phyloP scores from a whole-genome alignment of 2,888 invertebrate genomes.

The Serrognathus titanus region DNA sequence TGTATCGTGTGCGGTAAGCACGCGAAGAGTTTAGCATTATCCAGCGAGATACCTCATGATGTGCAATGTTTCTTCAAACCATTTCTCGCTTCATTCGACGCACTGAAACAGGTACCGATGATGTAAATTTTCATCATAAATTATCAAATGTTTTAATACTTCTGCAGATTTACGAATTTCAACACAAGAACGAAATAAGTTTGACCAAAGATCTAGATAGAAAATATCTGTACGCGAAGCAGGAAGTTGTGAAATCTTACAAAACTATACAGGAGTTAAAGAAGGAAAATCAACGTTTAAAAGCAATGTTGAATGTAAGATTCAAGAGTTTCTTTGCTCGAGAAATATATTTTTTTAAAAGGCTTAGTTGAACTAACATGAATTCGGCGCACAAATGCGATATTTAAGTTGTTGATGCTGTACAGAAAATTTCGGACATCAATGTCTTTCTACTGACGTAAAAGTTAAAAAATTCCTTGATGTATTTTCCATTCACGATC shows the following conservation, averaged over 20 bases:
- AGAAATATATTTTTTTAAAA: no score
- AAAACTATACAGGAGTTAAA: conserved; percentile 31
- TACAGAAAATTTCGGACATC: no score
- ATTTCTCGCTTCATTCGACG: conserved; percentile 8
- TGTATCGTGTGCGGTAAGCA: conserved; percentile 38
- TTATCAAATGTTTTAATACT: not conserved
- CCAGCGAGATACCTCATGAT: conserved; percentile 34
- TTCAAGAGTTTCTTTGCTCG: no score
- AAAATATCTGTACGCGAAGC: conserved; percentile 39
- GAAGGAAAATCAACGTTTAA: conserved; percentile 31
- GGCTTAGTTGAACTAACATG: no score
- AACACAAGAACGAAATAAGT: conserved; percentile 32
- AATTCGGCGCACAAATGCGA: no score
- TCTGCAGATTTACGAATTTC: conserved; percentile 32
- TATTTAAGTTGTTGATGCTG: no score
- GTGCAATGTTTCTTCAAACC: conserved; percentile 38
- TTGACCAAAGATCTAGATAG: conserved; percentile 27
- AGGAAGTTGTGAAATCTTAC: conserved; percentile 32
- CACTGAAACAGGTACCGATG: no score
- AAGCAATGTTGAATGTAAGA: conserved; percentile 30
- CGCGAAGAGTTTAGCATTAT: conserved; percentile 28
- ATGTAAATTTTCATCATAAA: no score
- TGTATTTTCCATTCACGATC: no score
- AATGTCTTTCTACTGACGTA: no score
- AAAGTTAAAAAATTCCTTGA: no score